Evolutionary conservation across 1,140 invertebrate genomes (phyloP).

Genomic region (Drosophila kanapiae): DNA sequence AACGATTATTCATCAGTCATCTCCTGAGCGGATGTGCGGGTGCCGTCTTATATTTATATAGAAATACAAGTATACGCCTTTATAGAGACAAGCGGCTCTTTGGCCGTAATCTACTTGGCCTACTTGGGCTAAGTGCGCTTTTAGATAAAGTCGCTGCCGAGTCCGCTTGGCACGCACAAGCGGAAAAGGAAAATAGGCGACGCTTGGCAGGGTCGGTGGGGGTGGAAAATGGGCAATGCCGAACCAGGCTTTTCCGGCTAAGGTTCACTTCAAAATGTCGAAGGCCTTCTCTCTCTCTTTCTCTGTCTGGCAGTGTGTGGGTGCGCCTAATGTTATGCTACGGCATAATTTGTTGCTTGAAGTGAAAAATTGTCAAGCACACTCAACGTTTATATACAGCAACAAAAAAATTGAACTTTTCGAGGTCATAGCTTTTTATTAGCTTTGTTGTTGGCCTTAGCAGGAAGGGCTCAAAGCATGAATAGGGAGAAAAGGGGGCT

Average conservation of each 20-base stretch:
- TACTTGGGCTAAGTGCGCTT: conserved; percentile 82
- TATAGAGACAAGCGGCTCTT: conserved; percentile 57
- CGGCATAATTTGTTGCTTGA: conserved; percentile 82
- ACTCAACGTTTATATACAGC: conserved; percentile 76
- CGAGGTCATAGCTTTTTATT: conserved; percentile 80
- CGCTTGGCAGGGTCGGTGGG: not conserved
- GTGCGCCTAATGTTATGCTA: conserved; percentile 77
- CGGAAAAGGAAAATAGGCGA: conserved; percentile 11
- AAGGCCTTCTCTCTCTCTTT: conserved; percentile 11
- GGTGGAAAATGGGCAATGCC: not conserved
- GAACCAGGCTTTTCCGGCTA: conserved; percentile 22
- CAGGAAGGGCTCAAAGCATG: not conserved
- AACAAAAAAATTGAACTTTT: conserved; percentile 77
- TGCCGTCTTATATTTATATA: conserved; percentile 13
- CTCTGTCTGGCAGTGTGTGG: conserved; percentile 35
- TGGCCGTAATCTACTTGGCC: conserved; percentile 78
- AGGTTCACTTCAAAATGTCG: conserved; percentile 46
- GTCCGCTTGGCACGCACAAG: conserved; percentile 72
- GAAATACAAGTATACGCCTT: conserved; percentile 3
- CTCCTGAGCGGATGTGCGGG: conserved; percentile 3
- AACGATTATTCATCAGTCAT: conserved; percentile 43
- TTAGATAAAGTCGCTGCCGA: conserved; percentile 78
- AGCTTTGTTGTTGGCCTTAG: conserved; percentile 58
- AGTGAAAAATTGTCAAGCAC: conserved; percentile 82
- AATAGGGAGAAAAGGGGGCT: too few relatives aligned